Base-by-base conservation (phyloP, 1,140 invertebrate species). In the Leptinotarsa lineolata region DNA sequence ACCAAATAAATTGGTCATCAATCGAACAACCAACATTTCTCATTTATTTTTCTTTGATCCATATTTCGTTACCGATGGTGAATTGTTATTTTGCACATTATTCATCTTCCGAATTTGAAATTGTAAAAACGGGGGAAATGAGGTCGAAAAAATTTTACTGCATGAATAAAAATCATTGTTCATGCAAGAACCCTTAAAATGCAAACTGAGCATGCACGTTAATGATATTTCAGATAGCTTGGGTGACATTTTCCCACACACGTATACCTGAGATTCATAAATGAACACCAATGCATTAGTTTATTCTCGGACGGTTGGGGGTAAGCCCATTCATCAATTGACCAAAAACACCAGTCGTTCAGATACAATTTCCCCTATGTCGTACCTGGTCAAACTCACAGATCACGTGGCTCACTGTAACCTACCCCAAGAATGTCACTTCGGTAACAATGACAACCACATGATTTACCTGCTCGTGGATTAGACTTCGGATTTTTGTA, bases 281-380 rank as follows among this genome's bases (percentile, higher is more conserved):
- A 79, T 77, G 79, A 80, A 78, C 72, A 64, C 72, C 76, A 76
- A 54, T 67, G 72, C 78, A 78, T 80, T 80, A 79, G 79, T 79
- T 79, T 76, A 58, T 73, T 76, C 76, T 77, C 65, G 79, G 78
- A 79, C 78, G 78, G 76, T 81, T 81, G 77, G 78, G 79, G 79
- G 79, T 74, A 73, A 45, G 66, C 74, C 70, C 72, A 81, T 79
- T 74, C 77, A 77, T 81, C 80, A 81, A 80, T 78, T 81, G 80
- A 81, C 80, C 80, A 79, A 79, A 81, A 81, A 77, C 79, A 61
- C 77, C 77, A 71, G 67, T 39, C 75, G 22, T 76, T 78, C 75
- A 54, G 15, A 59, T 22, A 30, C 18, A 65, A 22, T 13, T 54
- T 66, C 60, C 30, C 20, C n/a, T 24, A 21, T 61, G 15, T 67